Evolutionary conservation across 2,888 invertebrate species (phyloP).

Genomic region (Epinotia brunnichana): DNA sequence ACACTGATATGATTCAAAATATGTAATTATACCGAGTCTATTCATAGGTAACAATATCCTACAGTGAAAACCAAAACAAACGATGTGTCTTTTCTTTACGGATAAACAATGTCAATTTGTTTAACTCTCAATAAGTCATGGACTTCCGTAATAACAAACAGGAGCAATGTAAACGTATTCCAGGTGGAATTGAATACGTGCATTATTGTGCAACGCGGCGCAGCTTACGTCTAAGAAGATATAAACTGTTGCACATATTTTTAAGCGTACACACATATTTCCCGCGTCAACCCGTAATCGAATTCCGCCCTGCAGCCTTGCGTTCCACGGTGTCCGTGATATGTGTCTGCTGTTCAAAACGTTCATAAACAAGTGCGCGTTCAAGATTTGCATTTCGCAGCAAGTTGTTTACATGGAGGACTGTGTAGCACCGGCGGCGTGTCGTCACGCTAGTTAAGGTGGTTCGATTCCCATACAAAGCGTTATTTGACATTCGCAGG

Average conservation of each 20-base stretch:
- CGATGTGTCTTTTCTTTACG: not conserved
- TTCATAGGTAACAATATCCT: too few relatives aligned
- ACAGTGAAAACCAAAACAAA: too few relatives aligned
- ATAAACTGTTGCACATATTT: constrained; percentile 28
- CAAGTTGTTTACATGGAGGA: constrained; percentile 30
- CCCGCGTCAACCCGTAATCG: constrained; percentile 25
- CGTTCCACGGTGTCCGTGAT: not conserved
- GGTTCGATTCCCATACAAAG: too few relatives aligned
- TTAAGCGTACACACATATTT: constrained; percentile 26
- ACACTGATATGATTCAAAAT: too few relatives aligned
- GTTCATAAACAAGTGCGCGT: constrained; percentile 23
- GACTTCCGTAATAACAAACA: not conserved
- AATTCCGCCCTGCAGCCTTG: constrained; percentile 23
- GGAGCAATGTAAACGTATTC: constrained; percentile 12
- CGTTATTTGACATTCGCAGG: too few relatives aligned
- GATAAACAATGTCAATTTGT: not conserved
- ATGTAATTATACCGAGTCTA: too few relatives aligned
- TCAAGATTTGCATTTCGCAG: constrained; percentile 35
- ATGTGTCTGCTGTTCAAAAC: constrained; percentile 15
- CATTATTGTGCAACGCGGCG: constrained; percentile 22
- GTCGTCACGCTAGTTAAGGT: constrained; percentile 36
- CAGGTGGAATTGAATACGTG: constrained; percentile 20
- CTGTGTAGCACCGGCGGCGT: constrained; percentile 20
- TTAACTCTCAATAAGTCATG: not conserved
- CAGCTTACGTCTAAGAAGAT: constrained; percentile 25